Evolutionary conservation across 2,888 invertebrate species (phyloP).

Genomic region (Polydrusus cervinus): DNA sequence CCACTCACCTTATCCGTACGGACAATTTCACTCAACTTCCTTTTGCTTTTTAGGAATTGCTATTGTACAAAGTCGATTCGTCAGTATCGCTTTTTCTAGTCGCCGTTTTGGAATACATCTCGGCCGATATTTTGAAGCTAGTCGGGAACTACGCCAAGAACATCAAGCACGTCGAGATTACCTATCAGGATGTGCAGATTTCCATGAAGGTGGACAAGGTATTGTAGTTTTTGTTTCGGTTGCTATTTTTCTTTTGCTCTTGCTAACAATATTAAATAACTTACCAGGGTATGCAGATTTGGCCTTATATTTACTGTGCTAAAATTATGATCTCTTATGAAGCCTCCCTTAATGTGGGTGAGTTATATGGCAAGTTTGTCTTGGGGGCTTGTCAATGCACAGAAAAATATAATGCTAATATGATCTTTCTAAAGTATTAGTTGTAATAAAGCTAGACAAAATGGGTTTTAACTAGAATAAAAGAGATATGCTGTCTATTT

Average conservation of each 20-base stretch:
- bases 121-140: constrained; percentile 94
- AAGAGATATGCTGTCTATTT: too few relatives aligned
- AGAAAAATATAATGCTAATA: neutral
- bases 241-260: constrained; percentile 16
- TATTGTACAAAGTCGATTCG: constrained; percentile 89
- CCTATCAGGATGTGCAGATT: constrained; percentile 95
- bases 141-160: constrained; percentile 98
- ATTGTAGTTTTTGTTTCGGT: constrained; percentile 52
- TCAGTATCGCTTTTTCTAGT: constrained; percentile 93
- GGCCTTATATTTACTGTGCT: neutral
- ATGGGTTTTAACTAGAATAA: neutral
- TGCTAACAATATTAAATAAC: constrained; percentile 6
- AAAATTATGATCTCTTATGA: too few relatives aligned
- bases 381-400: neutral
- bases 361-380: neutral
- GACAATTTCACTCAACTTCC: neutral
- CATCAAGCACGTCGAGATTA: constrained; percentile 93
- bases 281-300: neutral
- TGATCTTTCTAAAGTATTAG: constrained; percentile 5
- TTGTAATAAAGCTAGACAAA: neutral
- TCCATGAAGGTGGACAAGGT: constrained; percentile 99
- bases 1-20: too few relatives aligned
- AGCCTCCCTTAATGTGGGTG: too few relatives aligned
- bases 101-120: constrained; percentile 95
- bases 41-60: constrained; percentile 79